Evolutionary conservation across 2,113 vertebrate genomes (phyloP), one percentile per base, ranked within the genome.

Genomic region (Malurus elegans): DNA sequence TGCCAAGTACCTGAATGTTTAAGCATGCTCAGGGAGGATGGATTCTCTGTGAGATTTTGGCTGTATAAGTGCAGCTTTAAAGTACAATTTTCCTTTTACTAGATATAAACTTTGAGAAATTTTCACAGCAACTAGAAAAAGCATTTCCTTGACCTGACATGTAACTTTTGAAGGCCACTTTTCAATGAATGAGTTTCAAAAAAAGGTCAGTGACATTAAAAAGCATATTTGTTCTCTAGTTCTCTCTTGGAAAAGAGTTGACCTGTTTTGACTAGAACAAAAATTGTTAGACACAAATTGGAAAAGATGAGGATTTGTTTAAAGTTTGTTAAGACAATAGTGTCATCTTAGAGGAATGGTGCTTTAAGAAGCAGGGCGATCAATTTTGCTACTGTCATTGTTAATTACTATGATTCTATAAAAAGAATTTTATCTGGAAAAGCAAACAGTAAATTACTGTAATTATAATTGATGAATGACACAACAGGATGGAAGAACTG

Each of bases 381-480:
- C 70, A 72, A 4, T 88, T 87, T 93, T 93, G 12, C 48, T 82
- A 31, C 57, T 85, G 70, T 88, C 78, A 65, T 69, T 58, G 32
- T 64, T 95, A 91, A 93, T 94, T 85, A 64, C 70, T 81, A 4
- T 67, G 53, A 51, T 75, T 94, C 53, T 44, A 62, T 91, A 67
- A 86, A 78, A 92, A 84, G 6, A 83, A 73, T 64, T 71, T 86
- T 93, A 60, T 91, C 73, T 95, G 61, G 65, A 81, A 95, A 93
- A 93, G 61, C 72, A 95, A 92, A 67, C 57, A 79, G 48, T 79
- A 79, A 92, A 87, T 92, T 91, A 48, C 61, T 8, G 5, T 93
- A 66, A 84, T 92, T 91, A 44, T 80, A 95, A 89, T 8, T 70
- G 89, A 84, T 93, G 76, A 48, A 65, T 79, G 93, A 78, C 73